Evolutionary conservation across 1,140 invertebrate species (phyloP).

Genomic region (Drosophila subpulchrella): DNA sequence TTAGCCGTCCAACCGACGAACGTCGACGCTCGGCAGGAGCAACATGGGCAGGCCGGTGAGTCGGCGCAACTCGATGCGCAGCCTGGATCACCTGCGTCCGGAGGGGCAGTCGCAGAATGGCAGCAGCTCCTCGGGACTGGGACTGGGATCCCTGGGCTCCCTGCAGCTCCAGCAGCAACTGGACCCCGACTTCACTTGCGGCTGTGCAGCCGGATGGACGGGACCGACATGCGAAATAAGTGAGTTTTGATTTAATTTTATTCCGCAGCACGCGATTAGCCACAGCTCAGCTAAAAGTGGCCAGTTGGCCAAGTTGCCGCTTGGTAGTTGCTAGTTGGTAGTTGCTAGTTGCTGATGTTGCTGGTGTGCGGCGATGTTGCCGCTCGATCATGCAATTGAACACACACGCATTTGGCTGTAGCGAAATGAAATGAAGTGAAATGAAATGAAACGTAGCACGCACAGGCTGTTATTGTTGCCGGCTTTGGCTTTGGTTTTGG

Average conservation of each 20-base stretch:
- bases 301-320: slow-evolving; percentile 9
- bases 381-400: slow-evolving; percentile 79
- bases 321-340: neutral
- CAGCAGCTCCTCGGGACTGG: slow-evolving; percentile 18
- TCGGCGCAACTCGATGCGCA: slow-evolving; percentile 73
- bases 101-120: slow-evolving; percentile 43
- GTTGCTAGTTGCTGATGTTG: neutral
- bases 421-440: slow-evolving; percentile 81
- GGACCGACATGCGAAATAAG: slow-evolving; percentile 91
- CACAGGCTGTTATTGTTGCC: slow-evolving; percentile 51
- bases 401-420: slow-evolving; percentile 80
- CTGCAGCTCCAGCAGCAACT: slow-evolving; percentile 32
- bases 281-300: slow-evolving; percentile 43
- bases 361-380: slow-evolving; percentile 25
- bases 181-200: slow-evolving; percentile 88
- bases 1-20: slow-evolving; percentile 67
- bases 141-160: slow-evolving; percentile 10
- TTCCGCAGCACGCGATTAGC: slow-evolving; percentile 77
- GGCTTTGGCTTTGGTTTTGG: slow-evolving; percentile 13
- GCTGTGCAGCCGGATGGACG: slow-evolving; percentile 94
- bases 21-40: slow-evolving; percentile 84
- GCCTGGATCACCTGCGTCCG: slow-evolving; percentile 55
- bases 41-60: slow-evolving; percentile 84
- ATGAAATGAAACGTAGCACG: slow-evolving; percentile 82
- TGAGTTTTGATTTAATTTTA: slow-evolving; percentile 85